Conservation (phyloP, 2,113 vertebrate species). For the Zeus faber region DNA sequence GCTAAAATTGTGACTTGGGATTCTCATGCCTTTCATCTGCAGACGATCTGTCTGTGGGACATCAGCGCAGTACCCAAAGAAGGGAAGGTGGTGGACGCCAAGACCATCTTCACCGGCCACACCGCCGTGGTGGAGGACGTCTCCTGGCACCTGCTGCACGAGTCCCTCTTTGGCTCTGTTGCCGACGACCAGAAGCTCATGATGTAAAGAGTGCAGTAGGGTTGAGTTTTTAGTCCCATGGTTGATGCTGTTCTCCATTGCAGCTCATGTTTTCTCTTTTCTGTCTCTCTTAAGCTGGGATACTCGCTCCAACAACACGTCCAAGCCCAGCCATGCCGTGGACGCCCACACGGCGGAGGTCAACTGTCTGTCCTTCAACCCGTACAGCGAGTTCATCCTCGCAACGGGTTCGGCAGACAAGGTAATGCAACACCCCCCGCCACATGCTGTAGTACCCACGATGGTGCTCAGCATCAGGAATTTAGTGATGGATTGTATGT, state of each 20-base stretch:
- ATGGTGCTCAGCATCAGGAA: too few relatives aligned
- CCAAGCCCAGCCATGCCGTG: constrained; percentile 90
- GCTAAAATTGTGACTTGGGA: not conserved
- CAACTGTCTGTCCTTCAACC: constrained; percentile 93
- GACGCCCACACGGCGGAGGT: constrained; percentile 93
- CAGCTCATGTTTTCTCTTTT: not conserved
- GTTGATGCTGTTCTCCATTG: not conserved
- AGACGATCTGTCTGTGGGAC: constrained; percentile 95
- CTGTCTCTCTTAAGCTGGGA: constrained; percentile 78
- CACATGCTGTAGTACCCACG: too few relatives aligned
- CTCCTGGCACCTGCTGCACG: constrained; percentile 90
- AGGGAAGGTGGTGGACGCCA: constrained; percentile 90
- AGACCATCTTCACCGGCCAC: constrained; percentile 92
- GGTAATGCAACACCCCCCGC: constrained; percentile 62
- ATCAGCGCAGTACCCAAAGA: constrained; percentile 92
- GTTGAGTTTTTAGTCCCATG: too few relatives aligned
- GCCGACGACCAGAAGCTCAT: constrained; percentile 94
- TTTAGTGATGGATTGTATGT: not conserved
- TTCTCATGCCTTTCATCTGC: constrained; percentile 17
- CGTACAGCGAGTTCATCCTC: constrained; percentile 93
- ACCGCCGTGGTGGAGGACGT: constrained; percentile 92
- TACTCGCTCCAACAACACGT: constrained; percentile 90
- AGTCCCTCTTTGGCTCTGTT: constrained; percentile 90
- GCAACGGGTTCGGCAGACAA: constrained; percentile 92
- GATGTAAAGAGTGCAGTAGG: constrained; percentile 78